Evolutionary conservation across 2,113 vertebrate species (phyloP).

Genomic region (Falcunculus frontatus): DNA sequence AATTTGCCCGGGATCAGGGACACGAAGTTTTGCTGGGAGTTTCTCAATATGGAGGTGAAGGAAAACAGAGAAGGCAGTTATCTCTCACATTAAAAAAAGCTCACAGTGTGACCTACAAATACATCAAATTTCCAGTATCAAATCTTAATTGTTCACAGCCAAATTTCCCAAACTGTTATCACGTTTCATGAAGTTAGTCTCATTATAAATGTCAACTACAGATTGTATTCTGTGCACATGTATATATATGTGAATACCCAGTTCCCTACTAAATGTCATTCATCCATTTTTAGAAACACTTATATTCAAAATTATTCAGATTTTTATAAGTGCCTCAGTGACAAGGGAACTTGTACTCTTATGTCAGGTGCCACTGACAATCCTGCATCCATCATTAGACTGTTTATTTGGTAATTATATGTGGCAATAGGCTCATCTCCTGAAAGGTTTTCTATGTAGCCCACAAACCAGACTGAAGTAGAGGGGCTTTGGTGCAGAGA

Average conservation of each 20-base stretch:
- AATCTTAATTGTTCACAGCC: neutral
- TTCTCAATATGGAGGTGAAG: neutral
- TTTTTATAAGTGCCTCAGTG: constrained; percentile 39
- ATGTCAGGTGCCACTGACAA: constrained; percentile 39
- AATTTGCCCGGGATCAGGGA: neutral
- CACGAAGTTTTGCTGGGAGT: neutral
- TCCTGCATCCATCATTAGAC: neutral
- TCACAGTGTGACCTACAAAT: neutral
- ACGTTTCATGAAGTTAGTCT: neutral
- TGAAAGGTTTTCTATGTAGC: neutral
- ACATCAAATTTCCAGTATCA: neutral
- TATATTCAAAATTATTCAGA: constrained; percentile 61
- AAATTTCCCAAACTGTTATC: neutral
- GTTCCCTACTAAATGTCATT: constrained; percentile 60
- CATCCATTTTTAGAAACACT: constrained; percentile 61
- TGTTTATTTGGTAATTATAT: constrained; percentile 3
- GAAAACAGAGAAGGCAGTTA: neutral
- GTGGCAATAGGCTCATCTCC: neutral
- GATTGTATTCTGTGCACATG: constrained; percentile 43
- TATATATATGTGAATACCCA: constrained; percentile 42
- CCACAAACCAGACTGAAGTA: neutral
- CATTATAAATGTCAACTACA: constrained; percentile 46
- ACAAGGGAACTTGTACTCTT: constrained; percentile 32
- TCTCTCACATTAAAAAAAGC: neutral
- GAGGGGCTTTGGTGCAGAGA: neutral